phyloP scores from a whole-genome alignment of 1,140 invertebrate genomes.

The Ceratosolen solmsi region DNA sequence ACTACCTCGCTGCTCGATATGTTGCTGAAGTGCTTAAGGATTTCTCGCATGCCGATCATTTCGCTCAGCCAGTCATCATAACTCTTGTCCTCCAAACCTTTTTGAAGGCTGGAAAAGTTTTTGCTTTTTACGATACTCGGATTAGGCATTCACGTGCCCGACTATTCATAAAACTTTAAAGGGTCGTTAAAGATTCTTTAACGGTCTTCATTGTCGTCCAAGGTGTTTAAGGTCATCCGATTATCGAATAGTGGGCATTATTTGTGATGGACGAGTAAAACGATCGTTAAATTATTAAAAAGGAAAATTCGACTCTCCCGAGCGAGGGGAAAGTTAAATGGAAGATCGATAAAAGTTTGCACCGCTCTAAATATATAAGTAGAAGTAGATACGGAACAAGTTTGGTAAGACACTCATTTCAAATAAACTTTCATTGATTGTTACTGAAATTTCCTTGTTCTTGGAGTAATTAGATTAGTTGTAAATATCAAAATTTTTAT shows the following conservation, averaged over 20 bases:
- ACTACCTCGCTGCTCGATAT: constrained; percentile 87
- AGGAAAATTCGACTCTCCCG: neutral
- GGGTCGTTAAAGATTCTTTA: too few species aligned
- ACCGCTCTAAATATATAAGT: neutral
- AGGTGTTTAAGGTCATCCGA: neutral
- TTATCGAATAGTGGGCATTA: too few species aligned
- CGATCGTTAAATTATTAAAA: too few species aligned
- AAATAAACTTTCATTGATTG: neutral
- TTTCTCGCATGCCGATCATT: constrained; percentile 94
- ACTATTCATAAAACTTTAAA: too few species aligned
- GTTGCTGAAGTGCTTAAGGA: constrained; percentile 87
- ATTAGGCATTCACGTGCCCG: too few species aligned
- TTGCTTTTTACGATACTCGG: neutral
- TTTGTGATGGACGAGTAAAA: too few species aligned
- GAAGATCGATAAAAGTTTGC: constrained; percentile 12
- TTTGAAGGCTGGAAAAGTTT: constrained; percentile 74
- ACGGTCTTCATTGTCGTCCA: too few species aligned
- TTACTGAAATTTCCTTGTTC: too few species aligned
- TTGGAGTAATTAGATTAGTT: too few species aligned
- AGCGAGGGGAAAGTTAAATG: neutral
- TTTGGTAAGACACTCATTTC: neutral
- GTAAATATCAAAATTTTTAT: too few species aligned
- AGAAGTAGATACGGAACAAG: constrained; percentile 3
- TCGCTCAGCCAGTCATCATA: constrained; percentile 94
- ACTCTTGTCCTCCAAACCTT: constrained; percentile 88